These are phyloP conservation scores for Chloroceryle aenea DNA, from an alignment of 2,113 vertebrate species.

Conservation along the genomic window DNA sequence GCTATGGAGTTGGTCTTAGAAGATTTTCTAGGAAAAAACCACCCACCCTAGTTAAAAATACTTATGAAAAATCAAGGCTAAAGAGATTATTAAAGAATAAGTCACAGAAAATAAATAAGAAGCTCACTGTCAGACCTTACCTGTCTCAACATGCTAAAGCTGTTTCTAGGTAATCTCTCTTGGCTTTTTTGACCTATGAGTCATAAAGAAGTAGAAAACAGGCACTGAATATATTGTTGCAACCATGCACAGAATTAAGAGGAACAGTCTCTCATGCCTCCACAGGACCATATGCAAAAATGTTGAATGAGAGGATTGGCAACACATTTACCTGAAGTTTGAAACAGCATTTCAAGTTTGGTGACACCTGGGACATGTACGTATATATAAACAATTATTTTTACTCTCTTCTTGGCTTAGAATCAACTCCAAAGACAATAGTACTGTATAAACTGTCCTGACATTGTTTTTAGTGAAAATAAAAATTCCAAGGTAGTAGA, in stretches of 20 bases:
- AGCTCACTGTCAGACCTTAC: neutral
- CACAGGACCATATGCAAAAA: neutral
- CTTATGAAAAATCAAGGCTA: neutral
- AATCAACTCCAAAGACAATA: neutral
- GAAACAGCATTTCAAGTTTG: neutral
- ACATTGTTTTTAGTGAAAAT: neutral
- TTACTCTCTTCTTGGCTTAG: neutral
- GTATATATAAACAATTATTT: neutral
- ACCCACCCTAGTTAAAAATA: neutral
- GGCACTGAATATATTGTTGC: neutral
- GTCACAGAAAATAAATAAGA: neutral
- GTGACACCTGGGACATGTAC: rapidly evolving
- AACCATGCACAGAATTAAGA: rapidly evolving
- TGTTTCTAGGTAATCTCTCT: neutral
- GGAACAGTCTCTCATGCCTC: neutral
- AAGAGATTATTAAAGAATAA: neutral
- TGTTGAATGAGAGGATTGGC: neutral
- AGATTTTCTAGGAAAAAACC: neutral
- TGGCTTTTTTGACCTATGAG: neutral
- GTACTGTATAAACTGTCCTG: neutral
- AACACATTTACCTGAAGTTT: neutral
- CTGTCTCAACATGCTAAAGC: too few relatives aligned
- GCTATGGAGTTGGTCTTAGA: neutral
- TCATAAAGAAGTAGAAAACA: neutral
- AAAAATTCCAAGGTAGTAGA: neutral